Conservation (phyloP, 2,113 vertebrate species). For the Cinclus mexicanus region DNA sequence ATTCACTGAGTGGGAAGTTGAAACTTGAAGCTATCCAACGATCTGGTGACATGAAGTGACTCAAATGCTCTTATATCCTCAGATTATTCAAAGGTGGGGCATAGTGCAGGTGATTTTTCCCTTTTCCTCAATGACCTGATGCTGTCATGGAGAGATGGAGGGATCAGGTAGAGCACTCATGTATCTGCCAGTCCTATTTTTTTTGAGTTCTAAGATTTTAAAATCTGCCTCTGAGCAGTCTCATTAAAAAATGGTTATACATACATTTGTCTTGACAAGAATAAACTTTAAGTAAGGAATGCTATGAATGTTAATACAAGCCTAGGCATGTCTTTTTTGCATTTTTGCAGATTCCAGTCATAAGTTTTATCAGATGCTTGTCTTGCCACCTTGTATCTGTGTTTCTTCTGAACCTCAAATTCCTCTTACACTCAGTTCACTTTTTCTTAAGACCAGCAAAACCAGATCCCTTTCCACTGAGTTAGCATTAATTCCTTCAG, state of each 20-base stretch:
- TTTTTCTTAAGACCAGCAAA: background rate
- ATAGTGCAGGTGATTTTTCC: background rate
- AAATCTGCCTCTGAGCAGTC: background rate
- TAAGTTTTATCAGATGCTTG: background rate
- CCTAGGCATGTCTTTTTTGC: background rate
- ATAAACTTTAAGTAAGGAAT: background rate
- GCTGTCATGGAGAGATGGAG: background rate
- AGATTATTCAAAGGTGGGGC: background rate
- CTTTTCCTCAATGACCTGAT: background rate
- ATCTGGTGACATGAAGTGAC: background rate
- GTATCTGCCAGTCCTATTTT: background rate
- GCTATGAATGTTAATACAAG: background rate
- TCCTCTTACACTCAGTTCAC: background rate
- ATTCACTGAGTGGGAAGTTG: background rate
- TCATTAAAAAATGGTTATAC: background rate
- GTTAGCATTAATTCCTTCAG: background rate
- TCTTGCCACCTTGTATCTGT: background rate
- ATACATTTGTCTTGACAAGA: background rate
- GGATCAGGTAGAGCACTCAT: background rate
- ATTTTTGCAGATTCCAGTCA: background rate
- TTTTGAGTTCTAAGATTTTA: background rate
- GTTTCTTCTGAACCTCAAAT: background rate
- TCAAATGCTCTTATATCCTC: background rate
- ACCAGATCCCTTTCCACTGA: background rate
- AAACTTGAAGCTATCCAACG: background rate